These are phyloP conservation scores for Pseudococcus viburni DNA, from an alignment of 2,888 invertebrate genomes.

Conservation along the genomic window DNA sequence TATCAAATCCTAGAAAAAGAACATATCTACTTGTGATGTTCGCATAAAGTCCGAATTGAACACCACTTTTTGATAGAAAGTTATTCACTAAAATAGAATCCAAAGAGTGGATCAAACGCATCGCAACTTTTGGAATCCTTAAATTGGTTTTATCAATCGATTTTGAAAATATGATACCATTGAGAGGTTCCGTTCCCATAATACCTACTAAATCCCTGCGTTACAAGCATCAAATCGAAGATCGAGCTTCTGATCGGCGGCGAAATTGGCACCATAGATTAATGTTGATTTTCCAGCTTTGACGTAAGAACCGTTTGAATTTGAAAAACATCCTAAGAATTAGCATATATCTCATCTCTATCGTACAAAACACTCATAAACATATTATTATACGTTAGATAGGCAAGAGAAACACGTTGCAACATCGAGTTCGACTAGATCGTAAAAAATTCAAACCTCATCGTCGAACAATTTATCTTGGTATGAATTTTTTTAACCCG, in stretches of 20 bases:
- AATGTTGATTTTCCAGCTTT: not conserved
- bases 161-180: too few relatives aligned
- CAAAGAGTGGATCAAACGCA: too few relatives aligned
- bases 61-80: too few relatives aligned
- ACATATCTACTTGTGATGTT: too few relatives aligned
- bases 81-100: too few relatives aligned
- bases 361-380: not conserved
- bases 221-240: too few relatives aligned
- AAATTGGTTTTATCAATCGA: too few relatives aligned
- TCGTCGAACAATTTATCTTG: conserved; percentile 8
- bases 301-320: not conserved
- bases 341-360: not conserved
- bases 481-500: not conserved
- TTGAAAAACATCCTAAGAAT: not conserved
- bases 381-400: not conserved
- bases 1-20: too few relatives aligned
- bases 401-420: not conserved
- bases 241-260: not conserved
- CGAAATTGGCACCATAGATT: not conserved
- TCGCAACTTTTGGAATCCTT: too few relatives aligned
- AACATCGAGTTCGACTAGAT: not conserved
- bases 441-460: conserved; percentile 35
- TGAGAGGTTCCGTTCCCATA: too few relatives aligned
- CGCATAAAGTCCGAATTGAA: too few relatives aligned
- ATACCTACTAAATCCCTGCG: too few relatives aligned